Conservation (phyloP, 1,140 invertebrate species). For the Ips typographus region DNA sequence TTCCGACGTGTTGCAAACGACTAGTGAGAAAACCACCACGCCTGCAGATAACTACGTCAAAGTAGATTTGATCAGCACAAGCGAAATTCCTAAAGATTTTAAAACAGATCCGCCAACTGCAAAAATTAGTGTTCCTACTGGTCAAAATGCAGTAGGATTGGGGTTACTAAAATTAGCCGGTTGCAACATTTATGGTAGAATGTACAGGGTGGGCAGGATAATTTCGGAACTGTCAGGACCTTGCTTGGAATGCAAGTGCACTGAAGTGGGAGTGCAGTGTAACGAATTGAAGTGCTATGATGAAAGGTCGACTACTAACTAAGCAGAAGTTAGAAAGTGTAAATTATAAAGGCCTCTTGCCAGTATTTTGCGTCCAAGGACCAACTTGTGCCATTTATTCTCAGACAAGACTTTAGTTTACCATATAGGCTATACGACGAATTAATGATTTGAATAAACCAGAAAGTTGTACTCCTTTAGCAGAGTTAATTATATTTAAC, state of each 20-base stretch:
- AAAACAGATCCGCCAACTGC: background rate
- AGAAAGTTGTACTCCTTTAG: too few relatives aligned
- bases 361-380: too few relatives aligned
- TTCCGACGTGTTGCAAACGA: background rate
- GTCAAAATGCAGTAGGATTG: conserved; percentile 42
- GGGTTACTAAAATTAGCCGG: conserved; percentile 77
- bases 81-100: background rate
- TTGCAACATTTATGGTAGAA: conserved; percentile 89
- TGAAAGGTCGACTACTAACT: background rate
- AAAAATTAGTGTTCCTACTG: too few relatives aligned
- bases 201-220: conserved; percentile 82
- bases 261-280: conserved; percentile 84
- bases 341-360: too few relatives aligned
- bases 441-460: too few relatives aligned
- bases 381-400: too few relatives aligned
- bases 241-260: conserved; percentile 84
- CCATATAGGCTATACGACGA: too few relatives aligned
- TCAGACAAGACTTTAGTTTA: too few relatives aligned
- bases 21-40: background rate
- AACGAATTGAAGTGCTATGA: conserved; percentile 63
- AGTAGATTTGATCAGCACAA: background rate
- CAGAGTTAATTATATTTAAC: too few relatives aligned
- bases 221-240: conserved; percentile 80
- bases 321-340: too few relatives aligned
- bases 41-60: background rate